Base-by-base conservation (phyloP, 2,888 invertebrate genomes). In the Venustoraphidia nigricollis region DNA sequence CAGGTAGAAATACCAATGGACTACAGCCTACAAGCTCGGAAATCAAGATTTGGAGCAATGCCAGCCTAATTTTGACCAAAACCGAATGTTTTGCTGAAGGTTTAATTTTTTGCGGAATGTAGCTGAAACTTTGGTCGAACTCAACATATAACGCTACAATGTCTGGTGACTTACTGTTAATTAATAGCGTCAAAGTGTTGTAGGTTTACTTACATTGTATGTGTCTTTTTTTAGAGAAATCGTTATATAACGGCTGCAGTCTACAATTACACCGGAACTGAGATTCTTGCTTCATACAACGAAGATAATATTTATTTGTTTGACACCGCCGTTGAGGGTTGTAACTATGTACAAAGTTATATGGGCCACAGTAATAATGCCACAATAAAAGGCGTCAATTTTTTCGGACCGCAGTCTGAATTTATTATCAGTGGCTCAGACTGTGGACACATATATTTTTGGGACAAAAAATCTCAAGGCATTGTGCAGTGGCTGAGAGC, bases 371-470 rank as follows among this genome's bases (percentile, higher is more conserved):
- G 81, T 41, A 84, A 84, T 62, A 75, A 75, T 52, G 79, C 79
- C 39, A 84, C 84, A 6, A 81, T 93, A 51, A 95, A 95, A 66
- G 91, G 92, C 1, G 92, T 95, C 0, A 84, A 91, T 58, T 96
- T 90, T 70, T 95, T 89, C 67, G 96, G 96, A 0, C 88, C 92
- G 0, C 77, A 79, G 56, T 90, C 90, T 54, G 88, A 96, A 65
- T 96, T 80, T 63, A 71, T 96, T 2, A 80, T 95, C 9, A 93
- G 93, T 41, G 96, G 96, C 1, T 93, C 92, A 2, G 95, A 96
- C 64, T 94, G 94, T 66, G 86, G 90, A 8, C 78, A 93, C 61
- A 78, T 79, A 59, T 87, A 79, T 61, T 79, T 94, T 47, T 96
- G 96, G 95, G 91, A 95, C 58, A 86, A 84, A 64, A 75, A 84